These are phyloP conservation scores for Onychomys torridus DNA, from an alignment of 2,797 vertebrate genomes.

Conservation along the genomic window DNA sequence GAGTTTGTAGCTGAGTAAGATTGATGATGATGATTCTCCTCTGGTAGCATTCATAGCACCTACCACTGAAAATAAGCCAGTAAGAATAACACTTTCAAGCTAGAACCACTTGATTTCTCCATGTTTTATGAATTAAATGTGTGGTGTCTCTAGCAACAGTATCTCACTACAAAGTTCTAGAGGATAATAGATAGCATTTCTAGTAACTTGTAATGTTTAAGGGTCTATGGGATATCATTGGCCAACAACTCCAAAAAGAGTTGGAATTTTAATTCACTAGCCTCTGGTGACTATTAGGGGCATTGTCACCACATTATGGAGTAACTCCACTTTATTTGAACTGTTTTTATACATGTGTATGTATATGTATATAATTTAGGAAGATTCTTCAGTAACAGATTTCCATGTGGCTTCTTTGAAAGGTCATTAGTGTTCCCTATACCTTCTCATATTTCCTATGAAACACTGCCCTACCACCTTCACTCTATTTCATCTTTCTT, in stretches of 20 bases:
- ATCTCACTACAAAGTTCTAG: not conserved
- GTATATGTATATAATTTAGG: not conserved
- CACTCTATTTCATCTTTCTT: not conserved
- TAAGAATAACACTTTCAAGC: not conserved
- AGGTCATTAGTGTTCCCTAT: not conserved
- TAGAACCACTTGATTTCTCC: not conserved
- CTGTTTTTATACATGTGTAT: not conserved
- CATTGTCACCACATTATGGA: not conserved
- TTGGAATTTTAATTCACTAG: not conserved
- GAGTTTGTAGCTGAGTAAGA: not conserved
- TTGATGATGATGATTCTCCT: not conserved
- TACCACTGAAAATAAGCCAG: not conserved
- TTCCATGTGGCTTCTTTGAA: not conserved
- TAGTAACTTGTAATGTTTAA: not conserved
- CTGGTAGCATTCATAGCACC: not conserved
- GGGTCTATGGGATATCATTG: not conserved
- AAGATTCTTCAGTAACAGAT: not conserved
- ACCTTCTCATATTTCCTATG: not conserved
- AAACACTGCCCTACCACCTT: not conserved
- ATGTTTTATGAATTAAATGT: not conserved
- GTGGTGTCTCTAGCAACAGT: not conserved
- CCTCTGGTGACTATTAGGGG: not conserved
- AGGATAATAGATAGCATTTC: not conserved
- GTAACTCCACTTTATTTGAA: not conserved
- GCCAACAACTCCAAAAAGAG: not conserved